Evolutionary conservation across 23 tunicate species (phyloP).

Genomic region (Diplosoma virens): DNA sequence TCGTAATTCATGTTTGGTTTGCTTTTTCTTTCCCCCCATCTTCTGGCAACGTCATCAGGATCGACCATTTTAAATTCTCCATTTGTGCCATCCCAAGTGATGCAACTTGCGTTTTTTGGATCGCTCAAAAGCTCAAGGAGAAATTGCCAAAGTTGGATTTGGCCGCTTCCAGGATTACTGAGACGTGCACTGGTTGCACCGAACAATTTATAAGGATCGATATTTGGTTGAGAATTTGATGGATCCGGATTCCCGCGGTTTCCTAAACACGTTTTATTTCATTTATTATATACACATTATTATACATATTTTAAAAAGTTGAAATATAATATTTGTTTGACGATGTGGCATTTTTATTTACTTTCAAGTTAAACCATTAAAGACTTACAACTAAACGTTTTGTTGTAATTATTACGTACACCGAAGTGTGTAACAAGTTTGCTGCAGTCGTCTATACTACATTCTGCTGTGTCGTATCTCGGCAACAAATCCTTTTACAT

Average conservation of each 20-base stretch:
- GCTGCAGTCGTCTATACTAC: no score
- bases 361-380: no score
- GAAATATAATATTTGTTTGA: no score
- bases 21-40: constrained; percentile 99
- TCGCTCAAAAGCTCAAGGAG: constrained; percentile 93
- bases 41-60: constrained; percentile 98
- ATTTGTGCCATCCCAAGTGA: constrained; percentile 97
- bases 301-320: no score
- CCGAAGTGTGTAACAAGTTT: no score
- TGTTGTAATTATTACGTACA: no score
- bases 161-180: constrained; percentile 97
- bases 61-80: constrained; percentile 99
- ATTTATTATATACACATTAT: no score
- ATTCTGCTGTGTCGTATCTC: no score
- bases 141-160: constrained; percentile 99
- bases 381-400: no score
- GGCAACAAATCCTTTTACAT: no score
- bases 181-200: constrained; percentile 93
- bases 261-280: not conserved
- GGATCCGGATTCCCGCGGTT: not conserved
- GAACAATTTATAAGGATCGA: constrained; percentile 84
- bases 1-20: constrained; percentile 99
- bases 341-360: no score
- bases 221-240: constrained; percentile 13
- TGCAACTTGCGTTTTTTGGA: constrained; percentile 74